Evolutionary conservation across 2,797 vertebrate genomes (phyloP).

Genomic region (Pitangus sulphuratus): DNA sequence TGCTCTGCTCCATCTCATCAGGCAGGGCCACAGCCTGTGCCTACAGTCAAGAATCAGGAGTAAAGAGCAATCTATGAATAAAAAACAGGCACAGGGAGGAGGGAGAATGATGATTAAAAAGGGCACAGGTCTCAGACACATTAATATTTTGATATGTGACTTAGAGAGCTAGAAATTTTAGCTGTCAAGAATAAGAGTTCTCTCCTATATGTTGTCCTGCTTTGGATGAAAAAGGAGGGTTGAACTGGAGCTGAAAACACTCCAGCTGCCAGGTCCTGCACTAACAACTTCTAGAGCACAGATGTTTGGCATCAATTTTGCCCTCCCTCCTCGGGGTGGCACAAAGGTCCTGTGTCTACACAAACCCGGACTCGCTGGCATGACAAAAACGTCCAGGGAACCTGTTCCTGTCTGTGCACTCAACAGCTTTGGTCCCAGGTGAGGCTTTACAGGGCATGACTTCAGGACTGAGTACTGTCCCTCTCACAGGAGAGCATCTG

Average conservation of each 20-base stretch:
- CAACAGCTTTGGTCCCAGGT: background rate
- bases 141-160: background rate
- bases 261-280: background rate
- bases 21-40: background rate
- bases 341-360: background rate
- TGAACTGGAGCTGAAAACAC: background rate
- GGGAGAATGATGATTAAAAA: background rate
- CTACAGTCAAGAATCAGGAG: background rate
- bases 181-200: background rate
- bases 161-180: background rate
- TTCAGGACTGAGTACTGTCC: constrained; percentile 60
- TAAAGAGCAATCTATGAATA: background rate
- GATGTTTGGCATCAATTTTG: background rate
- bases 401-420: background rate
- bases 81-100: background rate
- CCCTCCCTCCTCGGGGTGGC: background rate
- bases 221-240: background rate
- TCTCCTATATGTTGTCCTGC: background rate
- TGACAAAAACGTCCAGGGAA: background rate
- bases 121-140: background rate
- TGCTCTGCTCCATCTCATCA: background rate
- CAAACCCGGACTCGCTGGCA: background rate
- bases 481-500: background rate
- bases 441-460: background rate
- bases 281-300: background rate